These are phyloP conservation scores for Sinosuthora webbiana DNA, from an alignment of 2,113 vertebrate species.

Conservation along the genomic window DNA sequence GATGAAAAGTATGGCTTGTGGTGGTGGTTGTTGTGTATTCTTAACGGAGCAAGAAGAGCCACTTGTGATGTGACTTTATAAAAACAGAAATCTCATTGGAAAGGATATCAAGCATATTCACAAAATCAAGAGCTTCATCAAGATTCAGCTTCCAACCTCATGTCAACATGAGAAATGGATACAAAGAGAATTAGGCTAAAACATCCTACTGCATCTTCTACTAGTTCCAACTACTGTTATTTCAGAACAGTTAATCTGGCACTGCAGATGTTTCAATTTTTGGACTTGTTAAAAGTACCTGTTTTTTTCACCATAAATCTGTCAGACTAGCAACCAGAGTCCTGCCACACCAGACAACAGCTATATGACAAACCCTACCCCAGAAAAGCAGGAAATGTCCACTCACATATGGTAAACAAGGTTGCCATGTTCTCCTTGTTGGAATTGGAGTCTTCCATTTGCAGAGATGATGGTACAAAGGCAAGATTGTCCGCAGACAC, in stretches of 20 bases:
- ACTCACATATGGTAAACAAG: slow-evolving; percentile 94
- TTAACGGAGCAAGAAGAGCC: not conserved
- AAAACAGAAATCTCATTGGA: not conserved
- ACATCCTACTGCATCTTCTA: not conserved
- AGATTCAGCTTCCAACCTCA: not conserved
- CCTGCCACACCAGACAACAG: not conserved
- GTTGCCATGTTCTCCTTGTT: slow-evolving; percentile 95
- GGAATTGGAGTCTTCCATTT: slow-evolving; percentile 90
- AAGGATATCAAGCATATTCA: not conserved
- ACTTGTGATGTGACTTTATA: not conserved
- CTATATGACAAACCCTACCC: not conserved
- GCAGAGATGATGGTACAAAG: slow-evolving; percentile 89
- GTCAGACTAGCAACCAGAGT: not conserved
- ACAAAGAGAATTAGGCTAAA: not conserved
- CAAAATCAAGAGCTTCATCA: not conserved
- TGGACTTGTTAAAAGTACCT: not conserved
- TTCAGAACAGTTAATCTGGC: not conserved
- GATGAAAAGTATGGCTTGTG: not conserved
- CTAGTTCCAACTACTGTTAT: not conserved
- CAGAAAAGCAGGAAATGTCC: slow-evolving; percentile 14
- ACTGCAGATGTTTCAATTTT: not conserved
- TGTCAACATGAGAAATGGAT: not conserved
- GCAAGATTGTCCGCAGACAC: slow-evolving; percentile 89
- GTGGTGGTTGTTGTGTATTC: not conserved
- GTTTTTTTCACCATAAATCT: not conserved